These are phyloP conservation scores for Phyllostomus discolor DNA, from an alignment of 2,113 vertebrate genomes.

Conservation along the genomic window DNA sequence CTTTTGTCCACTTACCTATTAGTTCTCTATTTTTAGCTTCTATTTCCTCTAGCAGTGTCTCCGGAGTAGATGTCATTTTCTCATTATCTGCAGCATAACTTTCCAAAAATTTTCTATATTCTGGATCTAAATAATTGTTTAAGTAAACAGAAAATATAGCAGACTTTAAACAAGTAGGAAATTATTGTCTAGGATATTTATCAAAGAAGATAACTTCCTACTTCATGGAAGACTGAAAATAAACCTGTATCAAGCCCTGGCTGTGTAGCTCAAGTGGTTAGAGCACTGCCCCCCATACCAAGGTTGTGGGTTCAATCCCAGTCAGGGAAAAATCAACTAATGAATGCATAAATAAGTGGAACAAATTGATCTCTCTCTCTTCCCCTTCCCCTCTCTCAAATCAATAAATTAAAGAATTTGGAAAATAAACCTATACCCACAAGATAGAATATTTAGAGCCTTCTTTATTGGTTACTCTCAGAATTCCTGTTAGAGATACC, in stretches of 20 bases:
- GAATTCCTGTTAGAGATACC: neutral
- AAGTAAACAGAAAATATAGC: conserved; percentile 47
- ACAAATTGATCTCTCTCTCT: too few relatives aligned
- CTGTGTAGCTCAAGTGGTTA: too few relatives aligned
- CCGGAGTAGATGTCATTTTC: conserved; percentile 94
- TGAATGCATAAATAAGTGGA: too few relatives aligned
- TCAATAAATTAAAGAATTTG: too few relatives aligned
- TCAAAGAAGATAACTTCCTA: conserved; percentile 35
- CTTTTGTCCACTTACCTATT: conserved; percentile 83
- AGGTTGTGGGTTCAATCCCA: too few relatives aligned
- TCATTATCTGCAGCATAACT: conserved; percentile 94
- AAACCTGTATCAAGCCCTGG: neutral
- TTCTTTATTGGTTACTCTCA: neutral
- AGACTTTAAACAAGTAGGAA: conserved; percentile 47
- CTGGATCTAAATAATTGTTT: conserved; percentile 85
- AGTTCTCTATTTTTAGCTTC: conserved; percentile 97
- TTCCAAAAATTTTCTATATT: conserved; percentile 97
- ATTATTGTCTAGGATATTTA: neutral
- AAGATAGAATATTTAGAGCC: neutral
- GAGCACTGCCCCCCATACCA: too few relatives aligned
- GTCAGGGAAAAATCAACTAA: too few relatives aligned
- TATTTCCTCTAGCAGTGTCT: conserved; percentile 96
- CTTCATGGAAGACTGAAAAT: conserved; percentile 21
- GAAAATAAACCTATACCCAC: neutral
- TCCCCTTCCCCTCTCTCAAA: too few relatives aligned